These are phyloP conservation scores for Temnothorax nylanderi DNA, from an alignment of 1,140 invertebrate species.

Conservation along the genomic window DNA sequence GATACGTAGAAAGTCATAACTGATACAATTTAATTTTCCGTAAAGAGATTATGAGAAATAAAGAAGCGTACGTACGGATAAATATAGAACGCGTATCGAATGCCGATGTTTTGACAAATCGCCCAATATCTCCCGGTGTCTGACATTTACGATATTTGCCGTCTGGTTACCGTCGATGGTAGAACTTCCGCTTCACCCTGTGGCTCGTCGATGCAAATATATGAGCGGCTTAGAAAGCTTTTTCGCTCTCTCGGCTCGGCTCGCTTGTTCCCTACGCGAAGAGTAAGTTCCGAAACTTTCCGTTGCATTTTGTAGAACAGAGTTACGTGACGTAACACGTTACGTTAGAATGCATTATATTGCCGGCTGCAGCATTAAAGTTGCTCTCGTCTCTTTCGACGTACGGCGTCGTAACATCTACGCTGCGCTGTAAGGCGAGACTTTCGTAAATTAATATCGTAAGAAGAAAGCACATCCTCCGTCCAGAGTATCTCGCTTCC, in stretches of 20 bases:
- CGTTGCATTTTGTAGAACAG: slow-evolving; percentile 45
- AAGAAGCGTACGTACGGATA: background rate
- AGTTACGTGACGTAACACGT: slow-evolving; percentile 55
- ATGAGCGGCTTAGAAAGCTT: slow-evolving; percentile 17
- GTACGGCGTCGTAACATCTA: background rate
- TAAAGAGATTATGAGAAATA: background rate
- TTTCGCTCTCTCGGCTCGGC: slow-evolving; percentile 9
- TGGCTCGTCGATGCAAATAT: slow-evolving; percentile 36
- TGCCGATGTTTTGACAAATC: background rate
- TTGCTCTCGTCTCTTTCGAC: slow-evolving; percentile 6
- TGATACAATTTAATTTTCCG: background rate
- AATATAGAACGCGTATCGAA: background rate
- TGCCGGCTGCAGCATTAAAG: slow-evolving; percentile 5
- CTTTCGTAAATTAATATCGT: slow-evolving; percentile 33
- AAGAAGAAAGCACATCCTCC: background rate
- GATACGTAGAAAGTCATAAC: too few relatives aligned
- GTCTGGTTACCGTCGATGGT: slow-evolving; percentile 16
- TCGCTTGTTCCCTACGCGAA: background rate
- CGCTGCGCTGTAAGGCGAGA: background rate
- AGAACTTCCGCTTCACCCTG: background rate
- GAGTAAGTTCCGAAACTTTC: slow-evolving; percentile 49
- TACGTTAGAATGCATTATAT: slow-evolving; percentile 47
- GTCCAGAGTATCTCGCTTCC: background rate
- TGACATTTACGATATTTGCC: slow-evolving; percentile 5
- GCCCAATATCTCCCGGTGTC: background rate